phyloP scores from a whole-genome alignment of 2,797 vertebrate genomes.

The Myotis pilosus region DNA sequence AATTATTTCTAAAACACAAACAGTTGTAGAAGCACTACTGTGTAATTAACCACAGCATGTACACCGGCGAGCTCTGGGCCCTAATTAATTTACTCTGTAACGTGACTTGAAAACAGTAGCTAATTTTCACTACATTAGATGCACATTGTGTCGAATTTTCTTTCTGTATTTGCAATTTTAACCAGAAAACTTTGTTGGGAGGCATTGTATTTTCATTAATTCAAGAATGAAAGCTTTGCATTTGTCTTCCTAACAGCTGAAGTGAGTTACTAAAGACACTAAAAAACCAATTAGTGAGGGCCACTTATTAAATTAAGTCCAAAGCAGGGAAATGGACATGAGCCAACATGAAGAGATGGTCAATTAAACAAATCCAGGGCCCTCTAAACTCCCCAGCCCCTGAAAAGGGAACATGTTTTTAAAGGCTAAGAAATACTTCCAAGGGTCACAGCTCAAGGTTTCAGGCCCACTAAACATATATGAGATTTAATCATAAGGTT shows the following conservation, averaged over 20 bases:
- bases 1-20: conserved; percentile 65
- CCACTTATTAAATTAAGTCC: background rate
- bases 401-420: background rate
- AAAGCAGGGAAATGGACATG: background rate
- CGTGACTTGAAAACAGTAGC: conserved; percentile 54
- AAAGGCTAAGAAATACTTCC: background rate
- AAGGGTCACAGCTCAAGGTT: background rate
- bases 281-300: conserved; percentile 55
- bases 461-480: background rate
- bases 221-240: conserved; percentile 1
- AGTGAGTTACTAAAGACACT: conserved; percentile 53
- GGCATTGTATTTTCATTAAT: conserved; percentile 51
- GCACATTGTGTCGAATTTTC: background rate
- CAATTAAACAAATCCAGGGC: background rate
- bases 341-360: background rate
- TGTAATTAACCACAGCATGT: conserved; percentile 71
- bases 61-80: conserved; percentile 25
- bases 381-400: background rate
- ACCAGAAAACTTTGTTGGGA: background rate
- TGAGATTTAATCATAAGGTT: background rate
- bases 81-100: conserved; percentile 48
- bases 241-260: conserved; percentile 47
- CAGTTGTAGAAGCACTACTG: conserved; percentile 40
- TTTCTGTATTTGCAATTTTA: conserved; percentile 43
- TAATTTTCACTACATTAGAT: conserved; percentile 50